A percentile compares a stretch with the other conserved stretches of the same genome.
Evolutionary conservation across 2,113 vertebrate genomes (phyloP).

Genomic region (Xiphophorus maculatus): DNA sequence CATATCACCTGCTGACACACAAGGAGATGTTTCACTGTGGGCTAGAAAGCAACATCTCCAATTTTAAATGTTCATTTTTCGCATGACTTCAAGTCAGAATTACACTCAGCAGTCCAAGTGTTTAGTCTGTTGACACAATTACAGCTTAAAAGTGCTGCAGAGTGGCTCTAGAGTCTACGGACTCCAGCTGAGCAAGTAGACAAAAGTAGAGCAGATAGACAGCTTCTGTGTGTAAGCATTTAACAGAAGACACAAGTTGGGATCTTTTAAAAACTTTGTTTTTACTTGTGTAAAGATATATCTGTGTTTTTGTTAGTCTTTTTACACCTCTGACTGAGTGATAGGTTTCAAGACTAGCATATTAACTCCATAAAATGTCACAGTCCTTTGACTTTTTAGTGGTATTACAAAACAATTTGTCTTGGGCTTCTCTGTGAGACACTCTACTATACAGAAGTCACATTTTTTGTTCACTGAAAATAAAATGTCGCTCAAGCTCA

Average conservation of each 20-base stretch:
- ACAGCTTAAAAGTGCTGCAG: constrained; percentile 35
- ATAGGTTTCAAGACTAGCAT: constrained; percentile 7
- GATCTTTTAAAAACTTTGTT: constrained; percentile 25
- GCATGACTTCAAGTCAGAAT: constrained; percentile 70
- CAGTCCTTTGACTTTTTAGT: neutral
- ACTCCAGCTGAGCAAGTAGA: constrained; percentile 32
- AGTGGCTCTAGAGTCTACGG: constrained; percentile 45
- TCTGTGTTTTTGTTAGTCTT: constrained; percentile 15
- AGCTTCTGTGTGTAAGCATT: constrained; percentile 25
- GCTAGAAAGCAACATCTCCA: constrained; percentile 21
- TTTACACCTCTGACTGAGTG: constrained; percentile 2
- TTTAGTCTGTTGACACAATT: constrained; percentile 61
- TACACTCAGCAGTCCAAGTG: constrained; percentile 45
- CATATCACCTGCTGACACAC: constrained; percentile 2
- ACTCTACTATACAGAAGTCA: neutral
- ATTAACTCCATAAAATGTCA: neutral
- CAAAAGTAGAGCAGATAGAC: constrained; percentile 36
- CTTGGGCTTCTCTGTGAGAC: neutral
- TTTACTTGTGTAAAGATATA: constrained; percentile 13
- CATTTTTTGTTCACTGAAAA: neutral
- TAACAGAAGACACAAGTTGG: neutral
- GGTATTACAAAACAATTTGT: neutral
- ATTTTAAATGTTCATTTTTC: constrained; percentile 63
- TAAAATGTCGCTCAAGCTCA: neutral
- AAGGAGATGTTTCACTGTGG: constrained; percentile 11